Conservation (phyloP, 2,113 vertebrate genomes). For the Rana temporaria region DNA sequence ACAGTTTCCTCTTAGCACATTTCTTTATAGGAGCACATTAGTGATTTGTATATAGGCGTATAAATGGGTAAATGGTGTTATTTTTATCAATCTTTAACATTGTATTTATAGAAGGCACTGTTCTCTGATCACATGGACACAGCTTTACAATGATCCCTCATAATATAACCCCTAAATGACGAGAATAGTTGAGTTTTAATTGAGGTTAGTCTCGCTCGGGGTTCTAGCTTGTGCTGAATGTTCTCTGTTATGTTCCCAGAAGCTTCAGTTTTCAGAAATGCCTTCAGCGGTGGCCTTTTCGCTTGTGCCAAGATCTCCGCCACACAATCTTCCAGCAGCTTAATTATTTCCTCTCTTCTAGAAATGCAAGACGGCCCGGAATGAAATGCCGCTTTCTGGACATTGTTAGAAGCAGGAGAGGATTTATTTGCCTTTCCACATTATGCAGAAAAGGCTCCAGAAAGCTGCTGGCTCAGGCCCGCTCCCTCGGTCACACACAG, state of each 20-base stretch:
- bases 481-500: slow-evolving; percentile 42
- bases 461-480: slow-evolving; percentile 11
- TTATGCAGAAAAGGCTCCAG: slow-evolving; percentile 41
- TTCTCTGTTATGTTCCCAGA: neutral
- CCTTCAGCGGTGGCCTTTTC: slow-evolving; percentile 13
- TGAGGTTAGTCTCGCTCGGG: no score
- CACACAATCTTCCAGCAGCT: neutral
- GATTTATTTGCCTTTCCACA: slow-evolving; percentile 8
- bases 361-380: slow-evolving; percentile 1
- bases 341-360: slow-evolving; percentile 15
- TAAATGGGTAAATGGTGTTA: no score
- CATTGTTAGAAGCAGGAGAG: neutral
- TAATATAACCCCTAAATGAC: no score
- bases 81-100: no score
- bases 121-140: no score
- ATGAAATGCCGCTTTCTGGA: neutral
- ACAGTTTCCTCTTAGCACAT: no score
- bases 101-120: no score
- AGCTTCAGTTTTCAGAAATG: slow-evolving; percentile 5
- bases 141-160: no score
- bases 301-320: slow-evolving; percentile 1
- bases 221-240: no score
- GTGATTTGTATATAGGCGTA: no score
- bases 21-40: no score
- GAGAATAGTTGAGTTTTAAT: no score